A percentile compares a stretch with the other conserved stretches of the same genome.
These are phyloP conservation scores for Pseudomyrmex cubaensis DNA, from an alignment of 1,140 invertebrate species.

Conservation along the genomic window DNA sequence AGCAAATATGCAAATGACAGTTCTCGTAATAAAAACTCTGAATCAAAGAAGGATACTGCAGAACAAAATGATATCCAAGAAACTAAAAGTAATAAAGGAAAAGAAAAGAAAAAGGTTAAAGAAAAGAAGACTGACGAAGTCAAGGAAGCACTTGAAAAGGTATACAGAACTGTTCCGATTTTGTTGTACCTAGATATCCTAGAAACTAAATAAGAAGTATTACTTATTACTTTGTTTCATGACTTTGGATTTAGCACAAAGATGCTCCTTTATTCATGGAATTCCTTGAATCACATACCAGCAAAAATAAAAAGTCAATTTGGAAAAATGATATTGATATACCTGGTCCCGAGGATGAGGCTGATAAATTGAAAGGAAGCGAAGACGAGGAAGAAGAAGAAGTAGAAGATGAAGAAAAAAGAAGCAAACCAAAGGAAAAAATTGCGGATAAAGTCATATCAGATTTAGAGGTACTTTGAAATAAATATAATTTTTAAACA, in stretches of 20 bases:
- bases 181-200: background rate
- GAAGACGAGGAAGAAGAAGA: slow-evolving; percentile 66
- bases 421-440: slow-evolving; percentile 83
- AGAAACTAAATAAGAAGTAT: background rate
- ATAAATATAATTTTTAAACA: slow-evolving; percentile 40
- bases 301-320: slow-evolving; percentile 86
- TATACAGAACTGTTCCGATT: slow-evolving; percentile 71
- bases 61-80: slow-evolving; percentile 71
- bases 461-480: slow-evolving; percentile 88
- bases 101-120: slow-evolving; percentile 74
- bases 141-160: slow-evolving; percentile 88
- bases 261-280: slow-evolving; percentile 95
- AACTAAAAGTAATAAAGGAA: slow-evolving; percentile 79
- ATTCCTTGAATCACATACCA: slow-evolving; percentile 93
- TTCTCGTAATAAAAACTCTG: slow-evolving; percentile 85
- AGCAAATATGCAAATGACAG: slow-evolving; percentile 93
- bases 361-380: slow-evolving; percentile 51
- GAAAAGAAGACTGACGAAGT: slow-evolving; percentile 85
- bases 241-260: slow-evolving; percentile 88
- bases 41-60: slow-evolving; percentile 68
- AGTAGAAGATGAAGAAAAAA: slow-evolving; percentile 75
- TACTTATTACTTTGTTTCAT: slow-evolving; percentile 43
- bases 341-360: slow-evolving; percentile 69
- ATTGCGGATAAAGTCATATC: slow-evolving; percentile 89
- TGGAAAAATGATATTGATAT: slow-evolving; percentile 92